These are phyloP conservation scores for Gymnocheta viridis DNA, from an alignment of 2,888 invertebrate species.

Conservation along the genomic window DNA sequence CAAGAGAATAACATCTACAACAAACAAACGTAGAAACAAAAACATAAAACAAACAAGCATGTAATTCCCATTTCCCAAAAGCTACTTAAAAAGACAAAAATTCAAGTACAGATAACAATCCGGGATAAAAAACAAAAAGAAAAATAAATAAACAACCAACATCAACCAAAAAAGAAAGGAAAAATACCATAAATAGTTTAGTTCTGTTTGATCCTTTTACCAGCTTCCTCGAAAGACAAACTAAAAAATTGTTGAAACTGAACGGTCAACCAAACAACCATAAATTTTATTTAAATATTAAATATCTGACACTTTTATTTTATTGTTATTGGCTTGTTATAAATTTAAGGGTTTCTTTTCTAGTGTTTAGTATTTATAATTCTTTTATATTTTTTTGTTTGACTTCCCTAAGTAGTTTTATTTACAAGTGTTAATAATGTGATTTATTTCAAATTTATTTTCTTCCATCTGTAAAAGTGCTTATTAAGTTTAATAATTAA, in stretches of 20 bases:
- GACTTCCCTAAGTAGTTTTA: slow-evolving; percentile 18
- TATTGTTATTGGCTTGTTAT: slow-evolving; percentile 21
- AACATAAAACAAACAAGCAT: slow-evolving; percentile 21
- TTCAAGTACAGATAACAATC: slow-evolving; percentile 61
- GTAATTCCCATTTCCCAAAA: slow-evolving; percentile 59
- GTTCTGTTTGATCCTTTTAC: neutral
- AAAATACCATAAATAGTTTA: slow-evolving; percentile 12
- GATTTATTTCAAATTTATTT: slow-evolving; percentile 30
- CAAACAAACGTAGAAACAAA: neutral
- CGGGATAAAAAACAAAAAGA: too few relatives aligned
- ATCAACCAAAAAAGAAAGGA: neutral
- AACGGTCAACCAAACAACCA: slow-evolving; percentile 16
- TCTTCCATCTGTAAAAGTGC: neutral
- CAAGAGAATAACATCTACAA: slow-evolving; percentile 13
- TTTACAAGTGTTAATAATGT: slow-evolving; percentile 31
- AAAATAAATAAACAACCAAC: neutral
- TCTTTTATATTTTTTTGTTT: neutral
- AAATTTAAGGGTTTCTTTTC: neutral
- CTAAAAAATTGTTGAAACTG: too few relatives aligned
- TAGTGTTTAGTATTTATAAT: neutral
- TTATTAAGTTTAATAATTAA: slow-evolving; percentile 4
- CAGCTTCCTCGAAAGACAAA: neutral
- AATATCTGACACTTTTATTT: slow-evolving; percentile 63
- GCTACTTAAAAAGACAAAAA: slow-evolving; percentile 60
- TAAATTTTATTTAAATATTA: slow-evolving; percentile 63